These are phyloP conservation scores for Masnerella sp. DNA, from an alignment of 2,888 invertebrate species.

Conservation along the genomic window DNA sequence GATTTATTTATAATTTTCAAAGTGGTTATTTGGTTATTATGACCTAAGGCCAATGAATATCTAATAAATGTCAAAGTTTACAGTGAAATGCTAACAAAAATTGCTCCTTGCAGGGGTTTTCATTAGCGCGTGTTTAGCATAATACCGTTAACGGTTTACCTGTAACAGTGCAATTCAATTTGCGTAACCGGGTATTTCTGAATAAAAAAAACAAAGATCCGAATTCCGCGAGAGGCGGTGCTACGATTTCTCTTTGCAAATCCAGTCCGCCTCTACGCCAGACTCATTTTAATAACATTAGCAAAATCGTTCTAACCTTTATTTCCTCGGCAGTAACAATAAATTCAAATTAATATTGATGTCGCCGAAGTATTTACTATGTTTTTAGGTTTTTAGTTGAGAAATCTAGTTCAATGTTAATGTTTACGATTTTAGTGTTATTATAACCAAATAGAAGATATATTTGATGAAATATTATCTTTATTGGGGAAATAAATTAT, in stretches of 20 bases:
- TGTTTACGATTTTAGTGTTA: no score
- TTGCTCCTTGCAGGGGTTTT: constrained; percentile 59
- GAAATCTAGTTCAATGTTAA: no score
- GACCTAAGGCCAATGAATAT: constrained; percentile 19
- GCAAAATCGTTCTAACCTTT: constrained; percentile 72
- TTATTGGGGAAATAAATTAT: no score
- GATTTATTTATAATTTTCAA: no score
- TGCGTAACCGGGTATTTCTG: constrained; percentile 61
- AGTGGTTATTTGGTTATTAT: no score
- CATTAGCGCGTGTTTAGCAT: constrained; percentile 61
- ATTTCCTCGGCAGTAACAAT: constrained; percentile 54
- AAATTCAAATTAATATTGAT: constrained; percentile 36
- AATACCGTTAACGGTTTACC: constrained; percentile 65
- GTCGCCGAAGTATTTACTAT: no score
- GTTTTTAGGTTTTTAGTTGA: no score
- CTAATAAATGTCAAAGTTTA: constrained; percentile 27
- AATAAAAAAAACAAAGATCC: constrained; percentile 33
- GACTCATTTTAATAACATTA: constrained; percentile 76
- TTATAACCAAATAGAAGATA: no score
- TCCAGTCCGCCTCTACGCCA: constrained; percentile 67
- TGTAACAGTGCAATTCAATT: constrained; percentile 67
- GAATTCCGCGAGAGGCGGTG: constrained; percentile 68
- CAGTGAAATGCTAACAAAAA: constrained; percentile 24
- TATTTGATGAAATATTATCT: no score
- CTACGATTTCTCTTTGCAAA: constrained; percentile 68